Evolutionary conservation across 2,888 invertebrate species (phyloP), one percentile per base, ranked within the genome.

Genomic region (Malthinus flaveolus): DNA sequence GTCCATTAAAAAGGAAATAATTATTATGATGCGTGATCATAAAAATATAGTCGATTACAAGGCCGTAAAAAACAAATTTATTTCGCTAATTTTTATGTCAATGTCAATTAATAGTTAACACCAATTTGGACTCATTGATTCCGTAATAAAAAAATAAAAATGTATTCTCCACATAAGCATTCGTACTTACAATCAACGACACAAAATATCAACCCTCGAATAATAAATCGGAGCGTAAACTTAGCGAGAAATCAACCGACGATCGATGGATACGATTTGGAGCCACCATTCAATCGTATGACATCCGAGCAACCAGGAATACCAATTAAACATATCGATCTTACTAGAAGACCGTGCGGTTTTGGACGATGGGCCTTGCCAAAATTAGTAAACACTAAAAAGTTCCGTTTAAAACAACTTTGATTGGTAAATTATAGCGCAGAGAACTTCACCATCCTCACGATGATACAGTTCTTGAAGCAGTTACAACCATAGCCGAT

Each of bases 291-390:
- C 35, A 62, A 73, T 12, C 72, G 77, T 23, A 55, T 81, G 36
- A 71, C 70, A 36, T 78, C 79, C 0, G 73, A 74, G 50, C 78
- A 81, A 61, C 81, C 82, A 1, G 67, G 69, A 49, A 77, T 77
- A 54, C 80, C 78, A 32, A 73, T 76, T 13, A 68, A 72, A 60
- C 71, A 79, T 59, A 72, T 78, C 6, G 81, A 82, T 69, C 66
- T 74, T 1, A 80, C 79, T 2, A 71, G 75, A 64, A 71, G 79
- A 56, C 75, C 76, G 13, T 61, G 76, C 33, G 81, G 78, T 31
- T 82, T 77, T 67, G 81, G 79, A 15, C 66, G 71, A 64, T 73
- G 70, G 66, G 81, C 79, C 11, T 66, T 83, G 50, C 79, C 79
- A 3, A 78, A 77, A 74, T 66, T 81, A 66, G 76, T 77, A 72